Evolutionary conservation across 2,888 invertebrate species (phyloP), one percentile per base, ranked within the genome.

Genomic region (Ectemnius cavifrons): DNA sequence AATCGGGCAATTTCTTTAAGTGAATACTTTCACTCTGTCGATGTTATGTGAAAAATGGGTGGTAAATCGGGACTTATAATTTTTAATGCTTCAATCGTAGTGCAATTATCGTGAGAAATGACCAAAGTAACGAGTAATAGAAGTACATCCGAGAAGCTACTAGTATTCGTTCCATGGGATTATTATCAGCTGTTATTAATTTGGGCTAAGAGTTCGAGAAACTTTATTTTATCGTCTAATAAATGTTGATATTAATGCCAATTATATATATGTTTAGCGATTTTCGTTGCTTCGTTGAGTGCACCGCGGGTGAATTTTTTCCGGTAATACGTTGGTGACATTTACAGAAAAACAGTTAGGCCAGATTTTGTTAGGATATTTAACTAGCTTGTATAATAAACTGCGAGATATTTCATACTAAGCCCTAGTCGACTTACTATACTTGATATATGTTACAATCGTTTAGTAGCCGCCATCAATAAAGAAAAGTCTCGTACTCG

Each of bases 381-480:
- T 4, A 27, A 37, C 37, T 37, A 37, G 37, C 37, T 37, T 37
- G 37, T 37, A 37, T 37, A 37, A 37, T 62, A 71, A 64, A 62
- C 70, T 49, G 20, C 61, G 66, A 67, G 77, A 76, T 66, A 75
- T 66, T 74, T 82, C 77, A 67, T 82, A 78, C 56, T 78, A 80
- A 79, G 65, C 79, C 78, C 83, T 85, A 84, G 83, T 86, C 71
- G 78, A 79, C n/a, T 52, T 16, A 52, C 52, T 49, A 62, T 79
- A 75, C 76, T 80, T 78, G 67, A 81, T 81, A 73, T 78, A 76
- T 71, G 63, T 60, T 57, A 73, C 75, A 73, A 73, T 80, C 77
- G 73, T 83, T 82, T 73, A 75, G 62, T 73, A 37, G 37, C 37
- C 37, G 37, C 37, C 37, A 37, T 37, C 37, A 37, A 37, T 37